Conservation (phyloP, 2,113 vertebrate species). For the Mola mola region DNA sequence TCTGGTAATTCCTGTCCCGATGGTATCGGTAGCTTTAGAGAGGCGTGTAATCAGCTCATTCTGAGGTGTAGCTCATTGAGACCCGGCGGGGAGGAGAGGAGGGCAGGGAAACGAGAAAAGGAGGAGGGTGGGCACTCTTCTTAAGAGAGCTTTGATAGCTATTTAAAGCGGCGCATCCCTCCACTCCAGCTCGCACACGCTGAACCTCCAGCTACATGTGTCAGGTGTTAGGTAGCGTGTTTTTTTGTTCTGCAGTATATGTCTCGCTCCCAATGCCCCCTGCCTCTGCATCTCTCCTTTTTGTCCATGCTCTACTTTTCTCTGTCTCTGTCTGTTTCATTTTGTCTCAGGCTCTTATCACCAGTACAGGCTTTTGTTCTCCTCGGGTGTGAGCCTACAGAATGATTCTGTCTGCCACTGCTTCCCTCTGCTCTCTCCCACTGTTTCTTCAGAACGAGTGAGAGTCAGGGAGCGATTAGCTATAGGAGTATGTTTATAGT, state of each 20-base stretch:
- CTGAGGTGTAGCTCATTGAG: slow-evolving; percentile 76
- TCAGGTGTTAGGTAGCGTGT: slow-evolving; percentile 8
- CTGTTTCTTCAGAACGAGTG: slow-evolving; percentile 36
- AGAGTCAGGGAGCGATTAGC: slow-evolving; percentile 38
- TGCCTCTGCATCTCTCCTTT: slow-evolving; percentile 13
- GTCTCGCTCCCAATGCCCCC: slow-evolving; percentile 24
- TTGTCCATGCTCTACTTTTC: slow-evolving; percentile 66
- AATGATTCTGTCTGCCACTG: slow-evolving; percentile 54
- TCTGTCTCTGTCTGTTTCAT: slow-evolving; percentile 60
- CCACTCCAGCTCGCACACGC: slow-evolving; percentile 9
- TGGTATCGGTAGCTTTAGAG: slow-evolving; percentile 77
- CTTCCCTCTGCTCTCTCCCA: slow-evolving; percentile 37
- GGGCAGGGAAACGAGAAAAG: slow-evolving; percentile 30
- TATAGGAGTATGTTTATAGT: slow-evolving; percentile 11
- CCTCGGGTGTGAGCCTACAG: slow-evolving; percentile 61
- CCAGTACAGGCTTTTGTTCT: slow-evolving; percentile 60
- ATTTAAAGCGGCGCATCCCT: slow-evolving; percentile 48
- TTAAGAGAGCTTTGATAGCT: slow-evolving; percentile 59
- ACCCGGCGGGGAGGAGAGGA: slow-evolving; percentile 47
- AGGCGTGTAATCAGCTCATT: slow-evolving; percentile 77
- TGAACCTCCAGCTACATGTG: background rate
- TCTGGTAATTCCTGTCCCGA: slow-evolving; percentile 78
- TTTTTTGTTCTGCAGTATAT: slow-evolving; percentile 31
- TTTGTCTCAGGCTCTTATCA: slow-evolving; percentile 66
- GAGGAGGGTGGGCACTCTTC: slow-evolving; percentile 34